Conservation (phyloP, 2,888 invertebrate genomes). For the Ariolimax columbianus region DNA sequence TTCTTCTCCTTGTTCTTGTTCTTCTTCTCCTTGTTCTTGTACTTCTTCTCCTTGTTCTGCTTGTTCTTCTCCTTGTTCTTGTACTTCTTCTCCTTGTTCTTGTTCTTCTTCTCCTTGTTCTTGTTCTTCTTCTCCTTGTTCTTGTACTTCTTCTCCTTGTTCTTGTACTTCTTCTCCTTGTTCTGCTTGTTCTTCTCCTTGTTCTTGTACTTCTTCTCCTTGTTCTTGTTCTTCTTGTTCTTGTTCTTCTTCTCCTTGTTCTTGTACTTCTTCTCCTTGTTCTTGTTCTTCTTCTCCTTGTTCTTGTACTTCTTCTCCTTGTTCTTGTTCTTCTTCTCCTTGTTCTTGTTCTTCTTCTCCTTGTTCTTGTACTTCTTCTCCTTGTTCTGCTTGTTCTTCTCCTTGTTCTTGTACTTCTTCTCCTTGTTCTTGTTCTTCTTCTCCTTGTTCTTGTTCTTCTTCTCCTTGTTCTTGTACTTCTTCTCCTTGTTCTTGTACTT, state of each 20-base stretch:
- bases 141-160: not conserved
- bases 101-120: conserved; percentile 9
- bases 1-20: not conserved
- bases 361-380: not conserved
- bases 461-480: not conserved
- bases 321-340: not conserved
- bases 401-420: not conserved
- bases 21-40: not conserved
- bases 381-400: not conserved
- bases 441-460: not conserved
- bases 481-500: not conserved
- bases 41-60: not conserved
- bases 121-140: conserved; percentile 3
- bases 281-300: too few species aligned
- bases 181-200: not conserved
- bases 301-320: too few species aligned
- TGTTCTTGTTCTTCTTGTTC: not conserved
- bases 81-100: too few species aligned
- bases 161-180: not conserved
- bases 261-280: too few species aligned
- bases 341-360: not conserved
- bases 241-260: too few species aligned
- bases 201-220: not conserved
- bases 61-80: not conserved
- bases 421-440: not conserved